A percentile compares a stretch with the other conserved stretches of the same genome.
phyloP scores from a whole-genome alignment of 2,888 invertebrate genomes.

The Drepanosiphum platanoidis region DNA sequence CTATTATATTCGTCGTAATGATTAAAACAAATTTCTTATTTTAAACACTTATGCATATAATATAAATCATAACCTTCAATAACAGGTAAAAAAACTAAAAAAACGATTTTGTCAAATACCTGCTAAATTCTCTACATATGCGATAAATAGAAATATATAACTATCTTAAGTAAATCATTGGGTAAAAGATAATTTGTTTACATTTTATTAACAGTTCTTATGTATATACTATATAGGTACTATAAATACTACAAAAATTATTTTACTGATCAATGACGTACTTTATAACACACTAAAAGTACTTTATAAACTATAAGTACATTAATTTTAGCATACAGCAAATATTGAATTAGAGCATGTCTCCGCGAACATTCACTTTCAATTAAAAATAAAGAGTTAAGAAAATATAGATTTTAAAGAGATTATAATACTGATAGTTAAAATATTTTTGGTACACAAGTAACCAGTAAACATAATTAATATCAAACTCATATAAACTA shows the following conservation, averaged over 20 bases:
- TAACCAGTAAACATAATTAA: no score
- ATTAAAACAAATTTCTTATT: not conserved
- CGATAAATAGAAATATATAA: not conserved
- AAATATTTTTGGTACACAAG: no score
- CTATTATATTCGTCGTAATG: not conserved
- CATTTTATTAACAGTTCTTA: no score
- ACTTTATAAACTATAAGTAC: not conserved
- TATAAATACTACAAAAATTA: not conserved
- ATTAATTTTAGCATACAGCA: no score
- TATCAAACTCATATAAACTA: no score
- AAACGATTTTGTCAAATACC: not conserved
- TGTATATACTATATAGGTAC: not conserved
- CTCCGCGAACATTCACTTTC: no score
- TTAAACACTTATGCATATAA: not conserved
- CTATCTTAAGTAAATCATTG: not conserved
- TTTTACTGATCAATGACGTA: not conserved
- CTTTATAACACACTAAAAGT: not conserved
- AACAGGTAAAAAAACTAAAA: not conserved
- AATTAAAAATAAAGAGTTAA: no score
- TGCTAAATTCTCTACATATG: not conserved
- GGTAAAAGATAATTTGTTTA: not conserved
- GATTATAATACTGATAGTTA: no score
- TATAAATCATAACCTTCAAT: not conserved
- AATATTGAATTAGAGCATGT: no score
- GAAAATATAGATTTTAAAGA: no score